Evolutionary conservation across 2,888 invertebrate genomes (phyloP).

Genomic region (Andrena trimmerana): DNA sequence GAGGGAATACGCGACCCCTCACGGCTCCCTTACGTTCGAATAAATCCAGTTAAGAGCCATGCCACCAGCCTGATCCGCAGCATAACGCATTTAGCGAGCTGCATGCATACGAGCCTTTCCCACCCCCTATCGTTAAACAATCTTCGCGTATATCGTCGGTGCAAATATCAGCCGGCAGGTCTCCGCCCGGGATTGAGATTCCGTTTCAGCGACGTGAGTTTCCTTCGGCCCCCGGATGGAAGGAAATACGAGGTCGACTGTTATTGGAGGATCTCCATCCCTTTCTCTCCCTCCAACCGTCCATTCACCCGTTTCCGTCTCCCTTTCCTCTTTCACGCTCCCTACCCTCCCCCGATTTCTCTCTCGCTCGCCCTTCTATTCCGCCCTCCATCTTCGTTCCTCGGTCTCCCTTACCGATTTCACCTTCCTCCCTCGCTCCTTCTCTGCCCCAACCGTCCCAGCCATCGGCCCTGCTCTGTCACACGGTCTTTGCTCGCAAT

Average conservation of each 20-base stretch:
- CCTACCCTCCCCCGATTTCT: conserved; percentile 37
- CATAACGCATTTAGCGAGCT: conserved; percentile 47
- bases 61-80: conserved; percentile 13
- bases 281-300: background rate
- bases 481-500: conserved; percentile 48
- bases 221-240: conserved; percentile 61
- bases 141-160: conserved; percentile 60
- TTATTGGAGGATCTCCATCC: conserved; percentile 66
- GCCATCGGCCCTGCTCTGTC: conserved; percentile 36
- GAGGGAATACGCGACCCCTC: conserved; percentile 26
- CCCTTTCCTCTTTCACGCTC: conserved; percentile 40
- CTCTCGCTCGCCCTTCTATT: conserved; percentile 11
- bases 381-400: conserved; percentile 27
- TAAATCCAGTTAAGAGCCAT: conserved; percentile 54
- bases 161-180: conserved; percentile 58
- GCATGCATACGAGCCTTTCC: conserved; percentile 18
- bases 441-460: conserved; percentile 13
- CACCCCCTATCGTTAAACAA: conserved; percentile 57
- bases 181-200: conserved; percentile 63
- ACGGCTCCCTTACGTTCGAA: conserved; percentile 41
- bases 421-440: conserved; percentile 13
- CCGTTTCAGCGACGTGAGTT: conserved; percentile 64
- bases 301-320: conserved; percentile 11
- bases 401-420: conserved; percentile 48
- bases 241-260: conserved; percentile 71